A percentile compares a stretch with the other conserved stretches of the same genome.
These are phyloP conservation scores for Subacronicta megacephala DNA, from an alignment of 2,888 invertebrate species.

Conservation along the genomic window DNA sequence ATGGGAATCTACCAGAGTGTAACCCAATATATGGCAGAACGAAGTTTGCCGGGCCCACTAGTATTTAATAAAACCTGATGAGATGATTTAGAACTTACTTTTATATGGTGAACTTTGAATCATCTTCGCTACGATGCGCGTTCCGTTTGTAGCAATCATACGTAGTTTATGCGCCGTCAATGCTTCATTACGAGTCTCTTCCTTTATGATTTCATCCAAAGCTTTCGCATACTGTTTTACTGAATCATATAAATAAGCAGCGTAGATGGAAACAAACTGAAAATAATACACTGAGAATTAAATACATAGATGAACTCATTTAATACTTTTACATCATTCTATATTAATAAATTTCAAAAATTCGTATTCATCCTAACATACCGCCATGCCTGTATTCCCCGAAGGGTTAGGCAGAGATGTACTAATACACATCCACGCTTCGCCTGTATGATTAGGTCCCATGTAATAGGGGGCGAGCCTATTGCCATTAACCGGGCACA, in stretches of 20 bases:
- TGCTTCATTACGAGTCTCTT: conserved; percentile 80
- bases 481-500: no score
- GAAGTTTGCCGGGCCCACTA: no score
- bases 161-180: conserved; percentile 91
- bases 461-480: no score
- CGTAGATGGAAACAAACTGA: conserved; percentile 96
- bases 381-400: no score
- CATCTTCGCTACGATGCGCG: conserved; percentile 95
- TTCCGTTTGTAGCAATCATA: conserved; percentile 95
- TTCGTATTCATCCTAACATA: no score
- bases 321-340: no score
- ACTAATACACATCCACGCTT: no score
- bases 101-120: conserved; percentile 95
- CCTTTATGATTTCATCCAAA: conserved; percentile 92
- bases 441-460: no score
- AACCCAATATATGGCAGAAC: no score
- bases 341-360: background rate
- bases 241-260: conserved; percentile 98
- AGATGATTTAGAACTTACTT: conserved; percentile 91
- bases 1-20: no score
- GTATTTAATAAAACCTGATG: no score
- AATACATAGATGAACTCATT: background rate
- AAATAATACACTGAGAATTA: conserved; percentile 54
- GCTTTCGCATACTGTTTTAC: conserved; percentile 97
- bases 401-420: no score